Evolutionary conservation across 37 sponge, comb jelly and placozoan genomes (phyloP).

Genomic region (Aphrocallistes beatrix): DNA sequence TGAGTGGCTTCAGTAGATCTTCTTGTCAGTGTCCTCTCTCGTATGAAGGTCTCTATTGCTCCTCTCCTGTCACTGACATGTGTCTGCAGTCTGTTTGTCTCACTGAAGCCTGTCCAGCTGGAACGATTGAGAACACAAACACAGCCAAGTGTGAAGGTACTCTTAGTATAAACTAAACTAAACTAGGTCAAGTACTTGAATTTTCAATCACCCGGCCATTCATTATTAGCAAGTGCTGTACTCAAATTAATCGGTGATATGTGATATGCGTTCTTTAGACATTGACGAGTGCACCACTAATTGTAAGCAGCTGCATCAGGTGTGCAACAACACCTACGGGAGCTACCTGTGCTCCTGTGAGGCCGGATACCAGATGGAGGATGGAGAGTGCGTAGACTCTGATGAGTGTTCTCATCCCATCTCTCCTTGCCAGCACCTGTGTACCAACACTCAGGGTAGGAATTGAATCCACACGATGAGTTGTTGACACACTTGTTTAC

Average conservation of each 20-base stretch:
- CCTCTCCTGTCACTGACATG: background rate
- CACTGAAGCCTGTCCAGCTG: background rate
- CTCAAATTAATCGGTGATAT: no score
- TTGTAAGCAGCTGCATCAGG: background rate
- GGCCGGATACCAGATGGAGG: background rate
- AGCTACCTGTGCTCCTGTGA: background rate
- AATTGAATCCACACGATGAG: background rate
- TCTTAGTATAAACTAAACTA: no score
- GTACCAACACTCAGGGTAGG: background rate
- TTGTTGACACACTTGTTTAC: background rate
- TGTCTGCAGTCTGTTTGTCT: background rate
- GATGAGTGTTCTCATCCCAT: background rate
- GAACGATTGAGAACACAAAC: background rate
- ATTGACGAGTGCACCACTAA: background rate
- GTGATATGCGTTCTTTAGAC: no score
- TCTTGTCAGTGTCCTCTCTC: background rate
- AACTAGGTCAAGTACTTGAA: no score
- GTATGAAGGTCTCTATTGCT: background rate
- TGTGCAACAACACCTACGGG: background rate
- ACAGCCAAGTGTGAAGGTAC: background rate
- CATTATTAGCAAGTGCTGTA: background rate
- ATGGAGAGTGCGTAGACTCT: background rate
- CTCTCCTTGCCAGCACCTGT: conserved; percentile 6
- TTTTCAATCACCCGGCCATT: no score
- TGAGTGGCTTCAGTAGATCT: background rate